phyloP scores from a whole-genome alignment of 2,797 vertebrate genomes.

The Smutsia temminckii region DNA sequence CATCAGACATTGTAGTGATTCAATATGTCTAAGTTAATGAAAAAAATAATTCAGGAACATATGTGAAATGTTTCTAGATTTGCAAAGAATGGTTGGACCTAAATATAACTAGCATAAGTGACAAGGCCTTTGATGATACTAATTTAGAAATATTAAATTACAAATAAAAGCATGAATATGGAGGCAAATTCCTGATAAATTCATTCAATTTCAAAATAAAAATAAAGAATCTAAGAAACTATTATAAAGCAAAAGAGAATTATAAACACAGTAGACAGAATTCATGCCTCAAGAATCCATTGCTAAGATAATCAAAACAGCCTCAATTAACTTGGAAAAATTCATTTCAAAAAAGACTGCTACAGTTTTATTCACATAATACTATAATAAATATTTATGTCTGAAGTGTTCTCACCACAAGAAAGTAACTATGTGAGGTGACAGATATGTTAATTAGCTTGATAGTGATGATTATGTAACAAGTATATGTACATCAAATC shows the following conservation, averaged over 20 bases:
- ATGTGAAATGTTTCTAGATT: slow-evolving; percentile 38
- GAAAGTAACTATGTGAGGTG: background rate
- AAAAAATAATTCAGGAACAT: slow-evolving; percentile 32
- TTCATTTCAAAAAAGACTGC: background rate
- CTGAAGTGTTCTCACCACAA: background rate
- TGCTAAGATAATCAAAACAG: background rate
- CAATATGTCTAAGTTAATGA: background rate
- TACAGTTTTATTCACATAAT: background rate
- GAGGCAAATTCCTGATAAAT: slow-evolving; percentile 11
- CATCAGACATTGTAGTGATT: slow-evolving; percentile 2
- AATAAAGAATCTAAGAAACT: slow-evolving; percentile 41
- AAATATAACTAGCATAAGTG: background rate
- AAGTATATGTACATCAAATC: background rate
- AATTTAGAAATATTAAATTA: slow-evolving; percentile 14
- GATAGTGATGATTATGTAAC: background rate
- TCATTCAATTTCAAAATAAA: slow-evolving; percentile 41
- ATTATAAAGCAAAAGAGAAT: slow-evolving; percentile 52
- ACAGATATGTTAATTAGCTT: background rate
- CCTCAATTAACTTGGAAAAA: background rate
- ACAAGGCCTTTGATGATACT: background rate
- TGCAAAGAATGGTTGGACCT: slow-evolving; percentile 40
- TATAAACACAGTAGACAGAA: slow-evolving; percentile 29
- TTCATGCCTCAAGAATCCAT: background rate
- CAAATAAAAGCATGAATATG: slow-evolving; percentile 1
- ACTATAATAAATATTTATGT: background rate